A percentile compares a stretch with the other conserved stretches of the same genome.
These are phyloP conservation scores for Chorisops tibialis DNA, from an alignment of 2,888 invertebrate genomes.

Conservation along the genomic window DNA sequence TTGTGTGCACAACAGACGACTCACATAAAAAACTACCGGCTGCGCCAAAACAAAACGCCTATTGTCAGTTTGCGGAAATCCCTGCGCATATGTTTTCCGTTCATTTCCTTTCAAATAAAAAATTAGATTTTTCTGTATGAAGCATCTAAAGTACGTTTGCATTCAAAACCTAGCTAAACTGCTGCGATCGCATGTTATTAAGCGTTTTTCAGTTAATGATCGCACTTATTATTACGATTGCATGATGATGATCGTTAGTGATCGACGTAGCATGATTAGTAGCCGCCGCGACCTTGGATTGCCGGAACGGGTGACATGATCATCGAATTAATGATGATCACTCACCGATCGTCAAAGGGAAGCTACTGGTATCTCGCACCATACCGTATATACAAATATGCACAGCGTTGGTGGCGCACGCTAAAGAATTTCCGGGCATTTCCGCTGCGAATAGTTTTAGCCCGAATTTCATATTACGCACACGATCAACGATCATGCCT, in stretches of 20 bases:
- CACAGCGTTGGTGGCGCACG: too few species aligned
- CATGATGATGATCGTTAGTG: too few species aligned
- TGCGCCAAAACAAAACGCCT: constrained; percentile 19
- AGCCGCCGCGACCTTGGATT: neutral
- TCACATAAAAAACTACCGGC: neutral
- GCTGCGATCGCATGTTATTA: neutral
- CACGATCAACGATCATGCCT: too few species aligned
- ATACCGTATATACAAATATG: too few species aligned
- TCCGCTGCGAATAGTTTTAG: neutral
- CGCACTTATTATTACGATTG: neutral
- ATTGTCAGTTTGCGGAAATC: constrained; percentile 23
- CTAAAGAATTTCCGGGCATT: constrained; percentile 1
- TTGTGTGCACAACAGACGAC: neutral
- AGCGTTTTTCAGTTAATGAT: neutral
- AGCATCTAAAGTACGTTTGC: neutral
- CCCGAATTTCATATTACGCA: too few species aligned
- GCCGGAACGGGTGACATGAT: neutral
- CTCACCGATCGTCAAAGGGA: too few species aligned
- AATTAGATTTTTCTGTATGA: neutral
- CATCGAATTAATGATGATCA: neutral
- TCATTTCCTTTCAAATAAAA: constrained; percentile 4
- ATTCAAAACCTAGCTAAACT: neutral
- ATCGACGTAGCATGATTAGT: too few species aligned
- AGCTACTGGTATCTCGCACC: too few species aligned
- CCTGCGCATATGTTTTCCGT: constrained; percentile 16